phyloP scores from a whole-genome alignment of 2,797 vertebrate species.

The Neoniphon sammara region DNA sequence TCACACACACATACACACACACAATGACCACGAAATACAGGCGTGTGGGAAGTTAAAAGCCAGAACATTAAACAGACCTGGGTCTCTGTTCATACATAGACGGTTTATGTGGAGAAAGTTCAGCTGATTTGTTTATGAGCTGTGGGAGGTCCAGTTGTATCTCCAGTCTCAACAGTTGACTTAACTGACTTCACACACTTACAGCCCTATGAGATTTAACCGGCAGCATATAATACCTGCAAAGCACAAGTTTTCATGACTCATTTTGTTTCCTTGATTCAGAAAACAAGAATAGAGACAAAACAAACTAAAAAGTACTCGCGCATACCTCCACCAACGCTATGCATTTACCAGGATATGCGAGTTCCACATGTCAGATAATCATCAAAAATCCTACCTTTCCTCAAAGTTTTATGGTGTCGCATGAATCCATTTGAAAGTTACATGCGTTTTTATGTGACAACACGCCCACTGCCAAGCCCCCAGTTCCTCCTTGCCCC shows the following conservation, averaged over 20 bases:
- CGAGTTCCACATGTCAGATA: no score
- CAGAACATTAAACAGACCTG: slow-evolving; percentile 15
- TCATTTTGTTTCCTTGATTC: not conserved
- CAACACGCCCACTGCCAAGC: no score
- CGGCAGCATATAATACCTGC: slow-evolving; percentile 6
- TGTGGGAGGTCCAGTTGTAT: slow-evolving; percentile 34
- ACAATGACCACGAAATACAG: not conserved
- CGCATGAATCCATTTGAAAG: no score
- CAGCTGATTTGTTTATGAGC: slow-evolving; percentile 38
- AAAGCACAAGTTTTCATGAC: not conserved
- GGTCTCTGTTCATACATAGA: slow-evolving; percentile 1
- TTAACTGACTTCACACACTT: slow-evolving; percentile 12
- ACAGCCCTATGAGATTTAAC: not conserved
- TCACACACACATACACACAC: not conserved
- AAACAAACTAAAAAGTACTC: no score
- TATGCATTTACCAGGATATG: no score
- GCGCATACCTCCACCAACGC: no score
- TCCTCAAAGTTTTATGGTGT: no score
- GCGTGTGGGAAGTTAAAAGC: not conserved
- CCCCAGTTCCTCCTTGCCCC: no score
- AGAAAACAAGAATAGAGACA: not conserved
- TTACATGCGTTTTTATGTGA: no score
- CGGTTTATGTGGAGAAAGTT: slow-evolving; percentile 14
- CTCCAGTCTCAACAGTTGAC: slow-evolving; percentile 10
- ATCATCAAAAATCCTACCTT: no score